A percentile compares a stretch with the other conserved stretches of the same genome.
Evolutionary conservation across 1,140 invertebrate species (phyloP).

Genomic region (Atopsyche davidsoni): DNA sequence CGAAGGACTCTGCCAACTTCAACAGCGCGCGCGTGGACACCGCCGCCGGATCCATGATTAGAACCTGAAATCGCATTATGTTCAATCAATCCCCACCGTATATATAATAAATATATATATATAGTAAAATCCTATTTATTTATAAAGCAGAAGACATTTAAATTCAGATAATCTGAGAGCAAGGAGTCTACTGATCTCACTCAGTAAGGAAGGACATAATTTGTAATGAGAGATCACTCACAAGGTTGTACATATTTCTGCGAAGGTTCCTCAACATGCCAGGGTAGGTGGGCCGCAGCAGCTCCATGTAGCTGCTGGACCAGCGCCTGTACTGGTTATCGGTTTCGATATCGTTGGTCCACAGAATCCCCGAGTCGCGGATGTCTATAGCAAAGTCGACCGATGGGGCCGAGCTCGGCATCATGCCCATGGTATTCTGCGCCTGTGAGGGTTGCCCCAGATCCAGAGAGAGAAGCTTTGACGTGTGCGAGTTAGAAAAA

Average conservation of each 20-base stretch:
- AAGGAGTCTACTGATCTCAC: no score
- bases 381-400: conserved; percentile 91
- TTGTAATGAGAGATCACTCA: conserved; percentile 46
- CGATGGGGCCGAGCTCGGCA: conserved; percentile 43
- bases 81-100: conserved; percentile 7
- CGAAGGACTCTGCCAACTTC: conserved; percentile 85
- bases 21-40: conserved; percentile 64
- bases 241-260: conserved; percentile 92
- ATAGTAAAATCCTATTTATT: no score
- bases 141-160: no score
- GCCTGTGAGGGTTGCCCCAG: conserved; percentile 42
- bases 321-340: conserved; percentile 83
- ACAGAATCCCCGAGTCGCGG: conserved; percentile 83
- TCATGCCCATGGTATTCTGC: conserved; percentile 27
- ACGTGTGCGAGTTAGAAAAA: conserved; percentile 46
- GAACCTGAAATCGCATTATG: conserved; percentile 65
- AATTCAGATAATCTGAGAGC: no score
- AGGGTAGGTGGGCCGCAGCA: conserved; percentile 92
- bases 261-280: conserved; percentile 92
- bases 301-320: conserved; percentile 81
- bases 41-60: conserved; percentile 84
- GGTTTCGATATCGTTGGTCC: conserved; percentile 92
- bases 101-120: conserved; percentile 1
- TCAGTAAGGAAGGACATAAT: no score
- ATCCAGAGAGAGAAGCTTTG: conserved; percentile 68